Evolutionary conservation across 1,140 invertebrate genomes (phyloP), one percentile per base, ranked within the genome.

Genomic region (Hypothenemus hampei): DNA sequence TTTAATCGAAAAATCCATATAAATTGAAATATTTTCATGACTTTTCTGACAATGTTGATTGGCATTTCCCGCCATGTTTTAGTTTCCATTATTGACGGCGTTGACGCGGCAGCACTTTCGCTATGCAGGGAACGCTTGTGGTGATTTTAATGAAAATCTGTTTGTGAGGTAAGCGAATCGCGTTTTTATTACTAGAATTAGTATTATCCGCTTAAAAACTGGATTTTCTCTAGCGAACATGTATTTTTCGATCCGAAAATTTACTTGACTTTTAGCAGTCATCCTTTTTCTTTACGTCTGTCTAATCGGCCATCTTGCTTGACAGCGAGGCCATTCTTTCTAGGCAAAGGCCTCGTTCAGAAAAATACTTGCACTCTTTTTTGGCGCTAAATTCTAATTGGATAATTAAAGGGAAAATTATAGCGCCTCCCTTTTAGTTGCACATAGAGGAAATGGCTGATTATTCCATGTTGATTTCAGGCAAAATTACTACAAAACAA

Each of bases 311-410:
- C 63, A 64, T 64, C 50, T 64, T 64, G 43, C 53, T 51, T 53
- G 46, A 62, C 55, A 57, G 46, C 54, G 54, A 53, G 50, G 50
- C 48, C 48, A 47, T 53, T 54, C 57, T 46, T 46, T 24, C 16
- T 53, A 50, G 21, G 39, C 29, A 41, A 37, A 39, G 57, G 48
- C 50, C 57, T 61, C 39, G 47, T 48, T 55, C 46, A n/a, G 24
- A 49, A 61, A 59, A 58, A 37, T 26, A 39, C 26, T 35, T n/a
- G n/a, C n/a, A n/a, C n/a, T n/a, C n/a, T 41, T 58, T 43, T 58
- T 54, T 64, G 60, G 57, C 60, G 60, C 60, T 64, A 62, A 60
- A 60, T 64, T 59, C 55, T 60, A 62, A 58, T 19, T 26, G n/a
- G n/a, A n/a, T n/a, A n/a, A n/a, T 20, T n/a, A 50, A 40, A 47